Evolutionary conservation across 2,888 invertebrate genomes (phyloP), one percentile per base, ranked within the genome.

Genomic region (Cephus runcator): DNA sequence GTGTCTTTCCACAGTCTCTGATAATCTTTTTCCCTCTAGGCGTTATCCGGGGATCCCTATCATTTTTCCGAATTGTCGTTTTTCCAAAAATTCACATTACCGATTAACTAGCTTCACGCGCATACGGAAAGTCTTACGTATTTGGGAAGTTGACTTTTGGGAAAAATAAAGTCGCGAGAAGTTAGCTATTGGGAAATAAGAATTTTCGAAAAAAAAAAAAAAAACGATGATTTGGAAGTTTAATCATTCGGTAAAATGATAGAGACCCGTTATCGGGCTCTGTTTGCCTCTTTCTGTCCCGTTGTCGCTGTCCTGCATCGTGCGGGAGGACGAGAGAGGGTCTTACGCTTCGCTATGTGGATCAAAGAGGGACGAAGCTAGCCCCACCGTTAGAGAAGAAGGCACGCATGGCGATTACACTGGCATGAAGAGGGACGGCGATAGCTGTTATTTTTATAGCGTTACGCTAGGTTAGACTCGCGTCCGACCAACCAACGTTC

Each of bases 391-490:
- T 71, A 71, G 71, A 71, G 33, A 23, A 71, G 33, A 23, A 71
- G 12, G 71, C 71, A 34, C 71, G 71, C 71, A 71, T 34, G 12
- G 71, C 12, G 71, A 31, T 31, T 71, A 31, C 15, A 31, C 4
- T 23, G 71, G 33, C 71, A 9, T 9, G 33, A 34, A 71, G 31
- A 12, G 77, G 77, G 80, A 76, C 81, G 78, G 85, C 87, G 87
- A 34, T 71, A 71, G 31, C 71, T 71, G 89, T 89, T 89, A 89
- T 90, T 89, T 90, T 89, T 90, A 90, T 90, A 89, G 88, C 86
- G 88, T 90, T 88, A 90, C 89, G 90, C 86, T 90, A 90, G 90
- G 90, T 89, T 90, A 90, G 87, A 89, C 86, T 86, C 83, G 83
- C 86, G 86, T 84, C 82, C 86, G 84, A 87, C 85, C 86, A 83